Evolutionary conservation across 2,888 invertebrate species (phyloP).

Genomic region (Cepaea hortensis): DNA sequence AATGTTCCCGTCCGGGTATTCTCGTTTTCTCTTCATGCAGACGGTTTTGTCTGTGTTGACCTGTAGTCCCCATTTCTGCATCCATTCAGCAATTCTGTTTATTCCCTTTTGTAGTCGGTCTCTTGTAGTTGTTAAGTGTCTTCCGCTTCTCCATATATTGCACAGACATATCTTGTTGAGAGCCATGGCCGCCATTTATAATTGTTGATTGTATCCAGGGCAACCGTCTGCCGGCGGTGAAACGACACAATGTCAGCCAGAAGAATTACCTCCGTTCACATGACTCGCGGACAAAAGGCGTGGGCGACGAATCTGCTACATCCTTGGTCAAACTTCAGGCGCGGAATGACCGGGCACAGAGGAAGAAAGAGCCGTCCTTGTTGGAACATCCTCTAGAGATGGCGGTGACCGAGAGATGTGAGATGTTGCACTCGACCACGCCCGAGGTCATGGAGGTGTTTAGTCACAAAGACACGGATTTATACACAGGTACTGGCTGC

Average conservation of each 20-base stretch:
- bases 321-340: neutral
- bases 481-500: neutral
- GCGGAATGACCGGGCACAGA: neutral
- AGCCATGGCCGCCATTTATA: neutral
- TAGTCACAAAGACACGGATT: conserved; percentile 1
- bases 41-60: no score
- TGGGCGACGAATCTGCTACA: neutral
- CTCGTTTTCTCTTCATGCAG: no score
- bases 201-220: neutral
- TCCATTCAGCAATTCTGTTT: no score
- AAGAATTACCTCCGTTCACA: conserved; percentile 23
- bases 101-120: no score
- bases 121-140: neutral
- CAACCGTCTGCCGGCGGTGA: conserved; percentile 15
- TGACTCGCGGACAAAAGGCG: neutral
- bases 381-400: conserved; percentile 34
- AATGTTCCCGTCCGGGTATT: no score
- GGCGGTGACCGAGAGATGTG: conserved; percentile 18
- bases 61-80: no score
- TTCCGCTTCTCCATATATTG: neutral
- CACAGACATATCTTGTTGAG: neutral
- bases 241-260: conserved; percentile 27
- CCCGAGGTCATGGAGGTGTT: conserved; percentile 40
- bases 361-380: conserved; percentile 5
- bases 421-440: neutral